phyloP scores from a whole-genome alignment of 1,140 invertebrate genomes.

The Dendroctonus ponderosae region DNA sequence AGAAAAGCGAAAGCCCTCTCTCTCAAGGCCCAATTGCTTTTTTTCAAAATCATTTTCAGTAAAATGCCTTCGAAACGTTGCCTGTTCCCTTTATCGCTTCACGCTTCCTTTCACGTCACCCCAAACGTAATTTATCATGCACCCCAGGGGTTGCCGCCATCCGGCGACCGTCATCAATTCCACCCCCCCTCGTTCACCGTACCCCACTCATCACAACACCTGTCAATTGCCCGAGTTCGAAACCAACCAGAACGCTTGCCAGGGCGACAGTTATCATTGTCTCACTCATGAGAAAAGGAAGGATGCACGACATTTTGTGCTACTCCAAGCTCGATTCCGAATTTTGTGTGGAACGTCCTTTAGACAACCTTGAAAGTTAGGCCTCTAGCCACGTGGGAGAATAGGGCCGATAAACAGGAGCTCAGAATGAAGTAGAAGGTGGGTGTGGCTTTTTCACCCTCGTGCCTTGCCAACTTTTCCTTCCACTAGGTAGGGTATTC shows the following conservation, averaged over 20 bases:
- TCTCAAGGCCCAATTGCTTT: no score
- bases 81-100: not conserved
- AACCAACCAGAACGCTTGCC: slow-evolving; percentile 1
- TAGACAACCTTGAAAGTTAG: slow-evolving; percentile 22
- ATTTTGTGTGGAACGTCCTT: slow-evolving; percentile 14
- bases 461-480: no score
- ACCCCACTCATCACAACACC: not conserved
- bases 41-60: no score
- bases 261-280: slow-evolving; percentile 7
- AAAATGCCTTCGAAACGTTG: no score
- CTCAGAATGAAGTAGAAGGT: slow-evolving; percentile 25
- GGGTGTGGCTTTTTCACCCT: slow-evolving; percentile 20
- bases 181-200: slow-evolving; percentile 12
- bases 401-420: slow-evolving; percentile 20
- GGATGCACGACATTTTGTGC: slow-evolving; percentile 26
- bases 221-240: not conserved
- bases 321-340: not conserved
- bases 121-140: slow-evolving; percentile 16
- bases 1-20: no score
- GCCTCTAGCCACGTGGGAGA: slow-evolving; percentile 23
- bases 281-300: slow-evolving; percentile 19
- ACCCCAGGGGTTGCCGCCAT: slow-evolving; percentile 19
- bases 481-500: no score
- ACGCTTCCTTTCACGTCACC: slow-evolving; percentile 26
- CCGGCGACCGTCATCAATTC: slow-evolving; percentile 28